phyloP scores from a whole-genome alignment of 2,797 vertebrate species.

The Lutjanus campechanus region DNA sequence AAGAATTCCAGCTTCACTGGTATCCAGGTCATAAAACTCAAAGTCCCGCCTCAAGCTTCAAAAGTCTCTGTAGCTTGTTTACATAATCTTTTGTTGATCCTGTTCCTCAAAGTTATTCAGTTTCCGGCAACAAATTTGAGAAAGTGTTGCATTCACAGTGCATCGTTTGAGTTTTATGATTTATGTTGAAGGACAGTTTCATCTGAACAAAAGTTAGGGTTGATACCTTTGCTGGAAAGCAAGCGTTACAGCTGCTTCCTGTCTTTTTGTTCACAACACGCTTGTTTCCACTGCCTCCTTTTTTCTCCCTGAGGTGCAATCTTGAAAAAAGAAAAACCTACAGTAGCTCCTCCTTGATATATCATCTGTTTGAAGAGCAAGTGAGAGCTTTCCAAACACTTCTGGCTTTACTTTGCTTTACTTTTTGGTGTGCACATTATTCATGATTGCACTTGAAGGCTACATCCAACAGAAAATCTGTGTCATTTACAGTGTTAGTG shows the following conservation, averaged over 20 bases:
- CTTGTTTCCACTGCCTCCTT: slow-evolving; percentile 56
- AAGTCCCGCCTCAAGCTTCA: slow-evolving; percentile 49
- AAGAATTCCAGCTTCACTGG: slow-evolving; percentile 39
- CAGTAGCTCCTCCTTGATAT: slow-evolving; percentile 29
- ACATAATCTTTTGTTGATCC: slow-evolving; percentile 51
- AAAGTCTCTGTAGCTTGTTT: slow-evolving; percentile 44
- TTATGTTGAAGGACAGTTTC: slow-evolving; percentile 30
- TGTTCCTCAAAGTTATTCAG: slow-evolving; percentile 27
- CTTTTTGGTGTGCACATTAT: neutral
- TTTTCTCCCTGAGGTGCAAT: slow-evolving; percentile 52
- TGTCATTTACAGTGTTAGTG: slow-evolving; percentile 1
- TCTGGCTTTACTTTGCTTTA: slow-evolving; percentile 14
- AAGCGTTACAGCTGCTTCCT: slow-evolving; percentile 15
- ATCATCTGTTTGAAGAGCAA: slow-evolving; percentile 56
- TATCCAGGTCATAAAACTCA: slow-evolving; percentile 61
- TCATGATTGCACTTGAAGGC: neutral
- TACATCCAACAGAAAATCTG: slow-evolving; percentile 16
- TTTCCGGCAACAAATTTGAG: slow-evolving; percentile 27
- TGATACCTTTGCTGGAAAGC: slow-evolving; percentile 20
- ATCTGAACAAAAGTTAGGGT: neutral
- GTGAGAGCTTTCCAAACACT: slow-evolving; percentile 21
- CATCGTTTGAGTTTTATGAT: slow-evolving; percentile 19
- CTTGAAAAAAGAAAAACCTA: slow-evolving; percentile 29
- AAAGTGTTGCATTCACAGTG: neutral
- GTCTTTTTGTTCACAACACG: slow-evolving; percentile 27